Evolutionary conservation across 2,113 vertebrate genomes (phyloP).

Genomic region (Macquaria australasica): DNA sequence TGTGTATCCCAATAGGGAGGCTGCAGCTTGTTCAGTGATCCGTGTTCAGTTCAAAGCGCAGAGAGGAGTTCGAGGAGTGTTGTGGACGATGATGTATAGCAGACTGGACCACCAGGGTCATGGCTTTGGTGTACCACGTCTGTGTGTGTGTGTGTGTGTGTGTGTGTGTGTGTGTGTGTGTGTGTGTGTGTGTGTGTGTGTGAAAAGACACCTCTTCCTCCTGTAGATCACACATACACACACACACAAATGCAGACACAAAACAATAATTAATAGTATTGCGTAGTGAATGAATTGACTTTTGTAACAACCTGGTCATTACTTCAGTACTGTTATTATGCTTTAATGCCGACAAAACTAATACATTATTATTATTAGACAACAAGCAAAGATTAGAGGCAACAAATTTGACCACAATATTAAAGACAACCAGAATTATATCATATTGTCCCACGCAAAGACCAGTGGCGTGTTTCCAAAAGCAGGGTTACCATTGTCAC

Average conservation of each 20-base stretch:
- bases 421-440: conserved; percentile 22
- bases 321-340: conserved; percentile 29
- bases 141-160: conserved; percentile 23
- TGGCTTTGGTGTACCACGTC: conserved; percentile 61
- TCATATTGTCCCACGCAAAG: conserved; percentile 18
- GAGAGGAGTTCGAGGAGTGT: conserved; percentile 73
- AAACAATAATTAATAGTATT: conserved; percentile 54
- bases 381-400: conserved; percentile 15
- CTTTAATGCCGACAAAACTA: conserved; percentile 29
- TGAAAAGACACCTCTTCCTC: conserved; percentile 14
- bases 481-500: not conserved
- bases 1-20: conserved; percentile 76
- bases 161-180: conserved; percentile 26
- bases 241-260: conserved; percentile 20
- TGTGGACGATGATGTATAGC: conserved; percentile 80
- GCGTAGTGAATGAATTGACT: conserved; percentile 10
- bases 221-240: not conserved
- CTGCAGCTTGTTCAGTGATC: conserved; percentile 78
- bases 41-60: conserved; percentile 81
- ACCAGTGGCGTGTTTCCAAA: conserved; percentile 5
- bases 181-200: conserved; percentile 5
- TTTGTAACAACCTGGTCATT: conserved; percentile 47
- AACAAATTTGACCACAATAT: conserved; percentile 2
- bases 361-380: conserved; percentile 29
- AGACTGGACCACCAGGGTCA: conserved; percentile 79